Evolutionary conservation across 2,797 vertebrate genomes (phyloP).

Genomic region (Hippopotamyrus pictus): DNA sequence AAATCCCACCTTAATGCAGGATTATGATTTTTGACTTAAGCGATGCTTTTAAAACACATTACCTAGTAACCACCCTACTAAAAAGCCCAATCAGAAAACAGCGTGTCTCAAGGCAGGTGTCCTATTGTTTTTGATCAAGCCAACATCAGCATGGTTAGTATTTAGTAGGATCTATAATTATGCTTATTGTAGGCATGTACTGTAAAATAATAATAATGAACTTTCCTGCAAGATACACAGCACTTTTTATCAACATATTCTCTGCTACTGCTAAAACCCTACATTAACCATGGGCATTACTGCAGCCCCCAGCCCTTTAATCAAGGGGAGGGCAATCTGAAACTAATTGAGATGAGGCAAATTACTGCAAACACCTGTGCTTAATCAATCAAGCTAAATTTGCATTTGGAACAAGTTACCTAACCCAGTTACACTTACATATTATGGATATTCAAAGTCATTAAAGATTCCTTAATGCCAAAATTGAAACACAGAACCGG

Average conservation of each 20-base stretch:
- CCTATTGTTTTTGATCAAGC: slow-evolving; percentile 20
- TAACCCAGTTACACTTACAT: neutral
- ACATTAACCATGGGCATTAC: neutral
- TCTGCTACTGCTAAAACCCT: neutral
- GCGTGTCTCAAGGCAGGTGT: slow-evolving; percentile 34
- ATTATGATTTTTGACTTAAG: slow-evolving; percentile 45
- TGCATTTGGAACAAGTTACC: slow-evolving; percentile 1
- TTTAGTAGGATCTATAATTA: neutral
- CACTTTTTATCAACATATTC: neutral
- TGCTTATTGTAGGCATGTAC: neutral
- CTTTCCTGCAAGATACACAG: neutral
- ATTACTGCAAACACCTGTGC: slow-evolving; percentile 3
- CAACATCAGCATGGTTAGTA: slow-evolving; percentile 10
- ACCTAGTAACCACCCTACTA: slow-evolving; percentile 39
- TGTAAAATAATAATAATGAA: neutral
- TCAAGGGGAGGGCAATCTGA: neutral
- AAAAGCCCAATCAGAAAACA: slow-evolving; percentile 21
- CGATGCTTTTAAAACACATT: slow-evolving; percentile 44
- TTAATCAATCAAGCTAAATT: slow-evolving; percentile 4
- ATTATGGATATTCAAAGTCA: slow-evolving; percentile 2
- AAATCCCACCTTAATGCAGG: slow-evolving; percentile 40
- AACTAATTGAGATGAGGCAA: neutral
- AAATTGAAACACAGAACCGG: neutral
- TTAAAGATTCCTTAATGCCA: neutral
- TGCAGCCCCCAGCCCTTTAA: neutral